Conservation (phyloP, 2,797 vertebrate species). For the Molossus alvarezi region DNA sequence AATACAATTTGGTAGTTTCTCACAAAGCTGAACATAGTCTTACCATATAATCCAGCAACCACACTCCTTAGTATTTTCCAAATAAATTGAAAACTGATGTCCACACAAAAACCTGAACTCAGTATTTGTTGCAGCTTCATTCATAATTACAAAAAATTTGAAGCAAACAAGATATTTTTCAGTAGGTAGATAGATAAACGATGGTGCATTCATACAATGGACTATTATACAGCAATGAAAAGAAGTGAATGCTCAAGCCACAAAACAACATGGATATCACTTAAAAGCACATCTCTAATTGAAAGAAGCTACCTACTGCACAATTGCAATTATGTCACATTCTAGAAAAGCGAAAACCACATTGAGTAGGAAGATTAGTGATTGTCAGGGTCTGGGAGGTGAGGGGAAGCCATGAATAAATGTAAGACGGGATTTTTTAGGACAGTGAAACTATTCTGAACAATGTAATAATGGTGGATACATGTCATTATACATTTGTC, state of each 20-base stretch:
- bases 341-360: slow-evolving; percentile 22
- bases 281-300: background rate
- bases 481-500: background rate
- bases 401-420: background rate
- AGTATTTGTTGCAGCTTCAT: background rate
- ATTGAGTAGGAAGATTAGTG: background rate
- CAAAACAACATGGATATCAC: background rate
- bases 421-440: background rate
- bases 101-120: background rate
- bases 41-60: background rate
- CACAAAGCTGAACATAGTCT: slow-evolving; percentile 23
- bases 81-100: background rate
- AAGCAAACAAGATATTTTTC: slow-evolving; percentile 32
- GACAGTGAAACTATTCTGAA: slow-evolving; percentile 16
- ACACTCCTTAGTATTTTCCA: background rate
- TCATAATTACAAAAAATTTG: slow-evolving; percentile 6
- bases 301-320: slow-evolving; percentile 7
- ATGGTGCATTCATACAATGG: background rate
- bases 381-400: background rate
- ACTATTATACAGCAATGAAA: slow-evolving; percentile 46
- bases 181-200: background rate
- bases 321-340: slow-evolving; percentile 12
- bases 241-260: background rate
- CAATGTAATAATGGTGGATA: background rate
- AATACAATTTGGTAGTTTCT: slow-evolving; percentile 32